Percentiles rank a stretch among this genome's conserved stretches.
These are phyloP conservation scores for Xenentodon cancila DNA, from an alignment of 2,797 vertebrate species.

Conservation along the genomic window DNA sequence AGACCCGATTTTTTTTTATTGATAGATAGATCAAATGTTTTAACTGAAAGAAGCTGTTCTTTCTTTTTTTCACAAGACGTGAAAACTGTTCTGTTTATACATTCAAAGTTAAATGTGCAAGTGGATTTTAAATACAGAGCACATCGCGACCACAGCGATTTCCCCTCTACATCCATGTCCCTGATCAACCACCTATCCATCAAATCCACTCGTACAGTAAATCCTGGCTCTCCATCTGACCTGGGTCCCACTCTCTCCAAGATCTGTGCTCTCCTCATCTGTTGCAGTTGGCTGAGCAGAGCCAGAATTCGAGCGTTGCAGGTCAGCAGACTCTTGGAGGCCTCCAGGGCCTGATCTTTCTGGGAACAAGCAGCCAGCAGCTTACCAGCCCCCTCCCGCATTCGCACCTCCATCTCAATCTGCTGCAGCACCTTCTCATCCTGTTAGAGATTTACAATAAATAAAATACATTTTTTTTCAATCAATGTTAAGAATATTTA, in stretches of 20 bases:
- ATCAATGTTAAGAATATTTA: too few relatives aligned
- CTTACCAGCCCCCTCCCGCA: conserved; percentile 88
- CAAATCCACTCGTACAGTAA: too few relatives aligned
- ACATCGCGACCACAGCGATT: too few relatives aligned
- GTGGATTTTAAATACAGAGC: too few relatives aligned
- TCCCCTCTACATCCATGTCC: too few relatives aligned
- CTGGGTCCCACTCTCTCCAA: conserved; percentile 78
- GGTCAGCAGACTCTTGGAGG: conserved; percentile 87
- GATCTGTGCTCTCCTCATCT: conserved; percentile 85
- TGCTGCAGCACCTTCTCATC: conserved; percentile 86
- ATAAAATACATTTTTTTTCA: not conserved
- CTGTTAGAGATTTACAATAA: conserved; percentile 55
- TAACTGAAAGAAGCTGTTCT: too few relatives aligned
- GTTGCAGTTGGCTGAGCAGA: conserved; percentile 88
- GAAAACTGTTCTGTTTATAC: too few relatives aligned
- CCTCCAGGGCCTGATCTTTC: conserved; percentile 88
- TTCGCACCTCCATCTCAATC: conserved; percentile 89
- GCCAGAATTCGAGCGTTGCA: conserved; percentile 88
- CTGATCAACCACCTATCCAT: too few relatives aligned
- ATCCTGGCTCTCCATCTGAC: conserved; percentile 64
- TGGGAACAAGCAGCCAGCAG: conserved; percentile 88
- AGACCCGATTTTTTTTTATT: too few relatives aligned
- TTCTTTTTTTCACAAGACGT: too few relatives aligned
- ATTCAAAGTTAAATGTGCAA: too few relatives aligned
- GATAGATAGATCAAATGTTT: too few relatives aligned